Percentiles rank a stretch among this genome's conserved stretches.
These are phyloP conservation scores for Leptinotarsa undecemlineata DNA, from an alignment of 1,140 invertebrate species.

Conservation along the genomic window DNA sequence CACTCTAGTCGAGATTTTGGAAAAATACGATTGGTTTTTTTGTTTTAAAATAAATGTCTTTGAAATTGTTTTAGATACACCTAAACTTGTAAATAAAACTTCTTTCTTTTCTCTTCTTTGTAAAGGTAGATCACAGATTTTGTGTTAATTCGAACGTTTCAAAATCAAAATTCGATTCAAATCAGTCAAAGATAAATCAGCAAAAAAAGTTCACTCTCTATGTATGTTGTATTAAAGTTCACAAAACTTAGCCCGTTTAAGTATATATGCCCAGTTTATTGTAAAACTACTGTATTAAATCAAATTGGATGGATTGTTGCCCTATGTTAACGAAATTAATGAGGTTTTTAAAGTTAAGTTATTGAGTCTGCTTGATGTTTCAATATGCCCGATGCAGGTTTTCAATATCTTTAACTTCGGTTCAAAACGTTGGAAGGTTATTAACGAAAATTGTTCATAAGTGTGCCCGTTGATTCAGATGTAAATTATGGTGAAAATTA, in stretches of 20 bases:
- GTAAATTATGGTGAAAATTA: constrained; percentile 27
- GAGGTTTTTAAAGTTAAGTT: constrained; percentile 40
- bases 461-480: constrained; percentile 32
- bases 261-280: constrained; percentile 47
- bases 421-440: constrained; percentile 28
- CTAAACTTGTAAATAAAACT: constrained; percentile 46
- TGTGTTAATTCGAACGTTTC: constrained; percentile 18
- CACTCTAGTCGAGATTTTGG: constrained; percentile 52
- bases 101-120: constrained; percentile 34
- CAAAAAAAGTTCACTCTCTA: constrained; percentile 33
- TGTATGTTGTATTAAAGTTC: constrained; percentile 41
- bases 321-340: constrained; percentile 32
- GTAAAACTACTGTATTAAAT: constrained; percentile 37
- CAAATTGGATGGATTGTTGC: constrained; percentile 36
- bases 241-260: constrained; percentile 47
- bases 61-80: constrained; percentile 42
- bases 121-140: constrained; percentile 44
- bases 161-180: constrained; percentile 22
- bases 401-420: constrained; percentile 45
- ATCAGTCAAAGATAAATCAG: constrained; percentile 27
- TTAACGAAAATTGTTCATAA: constrained; percentile 22
- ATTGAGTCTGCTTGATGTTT: constrained; percentile 48
- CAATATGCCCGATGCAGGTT: constrained; percentile 47
- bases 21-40: constrained; percentile 50
- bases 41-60: constrained; percentile 44